Evolutionary conservation across 2,888 invertebrate species (phyloP).

Genomic region (Caenorhabditis plicata): DNA sequence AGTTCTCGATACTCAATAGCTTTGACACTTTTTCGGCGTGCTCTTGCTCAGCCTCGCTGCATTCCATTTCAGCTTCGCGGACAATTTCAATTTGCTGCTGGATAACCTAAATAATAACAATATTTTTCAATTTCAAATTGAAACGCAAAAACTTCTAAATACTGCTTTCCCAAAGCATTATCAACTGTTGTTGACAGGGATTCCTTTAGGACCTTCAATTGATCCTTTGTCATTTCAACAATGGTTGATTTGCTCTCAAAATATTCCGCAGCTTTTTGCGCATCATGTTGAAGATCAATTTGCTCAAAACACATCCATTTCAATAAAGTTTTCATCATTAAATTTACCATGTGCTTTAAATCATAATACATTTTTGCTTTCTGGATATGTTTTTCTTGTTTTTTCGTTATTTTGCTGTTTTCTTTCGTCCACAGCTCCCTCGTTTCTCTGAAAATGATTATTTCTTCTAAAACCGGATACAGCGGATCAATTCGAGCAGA

Average conservation of each 20-base stretch:
- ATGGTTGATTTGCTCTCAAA: conserved; percentile 22
- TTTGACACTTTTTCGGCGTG: conserved; percentile 14
- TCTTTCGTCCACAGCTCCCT: conserved; percentile 21
- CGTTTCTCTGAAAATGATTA: conserved; percentile 24
- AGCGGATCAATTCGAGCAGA: too few relatives aligned
- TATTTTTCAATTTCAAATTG: not conserved
- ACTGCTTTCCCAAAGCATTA: conserved; percentile 15
- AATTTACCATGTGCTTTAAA: conserved; percentile 7
- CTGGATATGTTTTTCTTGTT: conserved; percentile 18
- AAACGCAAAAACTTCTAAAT: conserved; percentile 5
- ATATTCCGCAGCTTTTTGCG: conserved; percentile 21
- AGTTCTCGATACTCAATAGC: conserved; percentile 10
- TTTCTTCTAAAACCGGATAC: not conserved
- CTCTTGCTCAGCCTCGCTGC: conserved; percentile 11
- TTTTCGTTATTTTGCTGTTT: conserved; percentile 10
- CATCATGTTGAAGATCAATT: conserved; percentile 12
- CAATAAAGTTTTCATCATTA: not conserved
- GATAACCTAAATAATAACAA: conserved; percentile 3
- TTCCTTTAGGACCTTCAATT: conserved; percentile 8
- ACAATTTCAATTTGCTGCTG: conserved; percentile 22
- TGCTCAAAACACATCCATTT: not conserved
- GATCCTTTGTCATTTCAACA: conserved; percentile 19
- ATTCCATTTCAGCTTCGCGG: conserved; percentile 17
- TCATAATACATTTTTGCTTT: conserved; percentile 21
- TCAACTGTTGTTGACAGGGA: conserved; percentile 13